Base-by-base conservation (phyloP, 2,888 invertebrate genomes). In the Endomychus coccineus region DNA sequence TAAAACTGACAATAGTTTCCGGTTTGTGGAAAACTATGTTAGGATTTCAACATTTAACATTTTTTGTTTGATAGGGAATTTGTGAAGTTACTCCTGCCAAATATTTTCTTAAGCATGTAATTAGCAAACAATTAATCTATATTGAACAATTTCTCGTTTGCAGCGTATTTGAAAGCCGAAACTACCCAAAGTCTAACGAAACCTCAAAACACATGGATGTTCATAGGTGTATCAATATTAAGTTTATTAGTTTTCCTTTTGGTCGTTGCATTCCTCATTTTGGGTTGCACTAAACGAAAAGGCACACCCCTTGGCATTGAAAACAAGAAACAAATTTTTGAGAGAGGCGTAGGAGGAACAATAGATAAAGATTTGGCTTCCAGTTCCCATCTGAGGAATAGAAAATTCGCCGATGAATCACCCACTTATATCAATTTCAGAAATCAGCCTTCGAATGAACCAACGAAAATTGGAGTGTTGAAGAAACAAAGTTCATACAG, bases 111-210 rank as follows among this genome's bases (percentile, higher is more conserved):
- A n/a, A n/a, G n/a, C n/a, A n/a, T n/a, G n/a, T n/a, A n/a, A n/a
- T n/a, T n/a, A n/a, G n/a, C n/a, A n/a, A n/a, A n/a, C n/a, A n/a
- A n/a, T n/a, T n/a, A n/a, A n/a, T n/a, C n/a, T n/a, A n/a, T n/a
- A n/a, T n/a, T n/a, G n/a, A n/a, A n/a, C n/a, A n/a, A n/a, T n/a
- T n/a, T n/a, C n/a, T 13, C 16, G 9, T 7, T 62, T 63, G 13
- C 68, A 83, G 83, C 83, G 42, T 83, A 79, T 63, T 66, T 82
- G 54, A 79, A 78, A 59, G 74, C 77, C 22, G 70, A 75, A 1
- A 74, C 73, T 45, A 76, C 79, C 2, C 62, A 80, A 43, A 76
- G 77, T 2, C 70, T 75, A 11, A 60, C 73, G 51, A 48, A 69
- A 50, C 54, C 66, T 27, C 66, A 71, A 39, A 72, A 73, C 45